phyloP scores from a whole-genome alignment of 1,140 invertebrate genomes.

The Helicoverpa armigera region DNA sequence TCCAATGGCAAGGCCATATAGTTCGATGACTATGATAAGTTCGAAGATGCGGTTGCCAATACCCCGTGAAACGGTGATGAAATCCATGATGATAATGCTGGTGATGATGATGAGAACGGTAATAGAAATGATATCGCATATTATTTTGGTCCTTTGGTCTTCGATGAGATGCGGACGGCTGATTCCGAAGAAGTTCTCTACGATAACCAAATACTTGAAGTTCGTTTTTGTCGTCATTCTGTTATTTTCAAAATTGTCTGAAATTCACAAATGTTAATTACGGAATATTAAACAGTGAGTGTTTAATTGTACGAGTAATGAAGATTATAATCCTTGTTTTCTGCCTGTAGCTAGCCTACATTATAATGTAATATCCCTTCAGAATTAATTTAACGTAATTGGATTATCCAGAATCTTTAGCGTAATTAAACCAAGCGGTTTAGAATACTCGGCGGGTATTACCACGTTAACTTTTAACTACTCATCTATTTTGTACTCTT shows the following conservation, averaged over 20 bases:
- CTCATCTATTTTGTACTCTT: constrained; percentile 35
- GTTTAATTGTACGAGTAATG: too few species aligned
- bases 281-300: not conserved
- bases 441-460: constrained; percentile 19
- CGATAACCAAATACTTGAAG: constrained; percentile 33
- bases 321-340: too few species aligned
- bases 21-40: constrained; percentile 52
- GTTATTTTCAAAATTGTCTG: not conserved
- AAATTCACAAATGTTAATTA: not conserved
- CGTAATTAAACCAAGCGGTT: not conserved
- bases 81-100: constrained; percentile 21
- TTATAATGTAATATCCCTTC: not conserved
- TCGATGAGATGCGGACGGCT: constrained; percentile 61
- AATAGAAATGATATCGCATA: constrained; percentile 57
- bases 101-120: constrained; percentile 18
- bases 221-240: constrained; percentile 18
- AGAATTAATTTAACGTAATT: not conserved
- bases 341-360: too few species aligned
- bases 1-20: constrained; percentile 43
- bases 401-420: constrained; percentile 1
- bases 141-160: constrained; percentile 41
- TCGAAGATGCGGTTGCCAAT: constrained; percentile 50
- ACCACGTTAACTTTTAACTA: constrained; percentile 35
- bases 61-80: constrained; percentile 14
- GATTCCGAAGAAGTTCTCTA: constrained; percentile 62